Percentiles rank a stretch among this genome's conserved stretches.
phyloP scores from a whole-genome alignment of 2,113 vertebrate genomes.

The Tringa solitaria region DNA sequence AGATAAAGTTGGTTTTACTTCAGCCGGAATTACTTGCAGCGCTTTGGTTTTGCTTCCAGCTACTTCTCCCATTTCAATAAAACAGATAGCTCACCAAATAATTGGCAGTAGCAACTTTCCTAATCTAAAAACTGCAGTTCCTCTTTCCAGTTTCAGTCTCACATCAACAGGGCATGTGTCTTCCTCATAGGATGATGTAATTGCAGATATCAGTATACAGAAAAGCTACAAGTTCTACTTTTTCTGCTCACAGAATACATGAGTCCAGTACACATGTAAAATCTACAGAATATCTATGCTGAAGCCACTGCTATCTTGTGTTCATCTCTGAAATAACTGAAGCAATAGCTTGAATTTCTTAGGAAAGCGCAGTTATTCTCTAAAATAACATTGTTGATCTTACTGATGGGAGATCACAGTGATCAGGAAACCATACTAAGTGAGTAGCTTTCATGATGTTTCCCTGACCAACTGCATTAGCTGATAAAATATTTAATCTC shows the following conservation, averaged over 20 bases:
- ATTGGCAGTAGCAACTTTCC: not conserved
- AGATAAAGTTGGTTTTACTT: not conserved
- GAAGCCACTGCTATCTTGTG: not conserved
- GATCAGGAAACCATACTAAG: not conserved
- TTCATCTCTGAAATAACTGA: not conserved
- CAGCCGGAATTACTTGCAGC: not conserved
- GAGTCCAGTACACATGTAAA: not conserved
- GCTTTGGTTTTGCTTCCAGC: not conserved
- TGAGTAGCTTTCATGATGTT: not conserved
- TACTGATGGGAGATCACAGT: not conserved
- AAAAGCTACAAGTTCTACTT: not conserved
- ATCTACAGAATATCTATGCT: not conserved
- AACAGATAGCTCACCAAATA: not conserved
- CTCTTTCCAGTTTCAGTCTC: conserved; percentile 42
- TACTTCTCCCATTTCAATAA: conserved; percentile 20
- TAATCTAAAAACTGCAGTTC: conserved; percentile 45
- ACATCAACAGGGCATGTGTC: conserved; percentile 23
- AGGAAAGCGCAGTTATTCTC: not conserved
- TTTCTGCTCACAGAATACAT: not conserved
- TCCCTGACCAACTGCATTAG: not conserved
- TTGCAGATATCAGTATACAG: not conserved
- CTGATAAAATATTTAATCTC: not conserved
- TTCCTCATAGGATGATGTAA: conserved; percentile 35
- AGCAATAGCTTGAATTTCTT: not conserved
- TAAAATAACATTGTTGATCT: not conserved